phyloP scores from a whole-genome alignment of 2,113 vertebrate genomes.

The Siniperca knerii region DNA sequence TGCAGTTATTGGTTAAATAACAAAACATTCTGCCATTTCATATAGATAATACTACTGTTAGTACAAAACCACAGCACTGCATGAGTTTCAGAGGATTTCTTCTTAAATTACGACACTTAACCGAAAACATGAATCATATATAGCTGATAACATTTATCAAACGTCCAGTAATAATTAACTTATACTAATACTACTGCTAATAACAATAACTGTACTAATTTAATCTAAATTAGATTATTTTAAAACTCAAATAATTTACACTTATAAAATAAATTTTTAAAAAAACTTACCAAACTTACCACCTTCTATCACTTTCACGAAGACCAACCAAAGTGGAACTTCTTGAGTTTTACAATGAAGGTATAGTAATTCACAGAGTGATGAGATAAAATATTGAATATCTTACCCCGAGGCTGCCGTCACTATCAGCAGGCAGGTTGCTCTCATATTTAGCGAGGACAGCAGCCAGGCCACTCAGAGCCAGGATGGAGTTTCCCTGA shows the following conservation, averaged over 20 bases:
- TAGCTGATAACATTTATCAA: no score
- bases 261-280: no score
- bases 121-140: no score
- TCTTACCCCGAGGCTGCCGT: constrained; percentile 84
- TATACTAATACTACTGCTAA: not conserved
- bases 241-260: not conserved
- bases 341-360: not conserved
- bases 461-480: constrained; percentile 91
- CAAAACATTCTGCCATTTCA: not conserved
- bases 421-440: constrained; percentile 87
- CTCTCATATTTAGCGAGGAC: constrained; percentile 90
- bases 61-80: no score
- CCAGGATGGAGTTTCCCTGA: constrained; percentile 94
- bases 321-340: not conserved
- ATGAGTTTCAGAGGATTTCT: no score
- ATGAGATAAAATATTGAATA: not conserved
- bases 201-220: no score
- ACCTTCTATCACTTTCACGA: not conserved
- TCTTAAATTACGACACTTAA: no score
- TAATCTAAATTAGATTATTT: not conserved
- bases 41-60: not conserved
- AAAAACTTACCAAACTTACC: not conserved
- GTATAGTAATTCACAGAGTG: not conserved
- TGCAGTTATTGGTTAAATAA: not conserved
- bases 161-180: not conserved